Percentiles rank a stretch among this genome's conserved stretches.
phyloP scores from a whole-genome alignment of 2,888 invertebrate species.

The Ypsolopha scabrella region DNA sequence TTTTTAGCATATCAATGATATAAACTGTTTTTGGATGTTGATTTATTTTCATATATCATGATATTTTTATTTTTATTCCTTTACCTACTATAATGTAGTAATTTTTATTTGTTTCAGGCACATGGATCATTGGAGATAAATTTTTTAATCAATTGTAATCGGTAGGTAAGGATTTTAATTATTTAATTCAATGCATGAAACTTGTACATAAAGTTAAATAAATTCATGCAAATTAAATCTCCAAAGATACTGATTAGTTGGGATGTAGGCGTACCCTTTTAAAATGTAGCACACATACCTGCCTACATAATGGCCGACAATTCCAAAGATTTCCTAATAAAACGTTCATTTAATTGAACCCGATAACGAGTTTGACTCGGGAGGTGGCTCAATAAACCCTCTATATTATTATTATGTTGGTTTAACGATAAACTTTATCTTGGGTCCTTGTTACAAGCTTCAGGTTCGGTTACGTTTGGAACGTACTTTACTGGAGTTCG shows the following conservation, averaged over 20 bases:
- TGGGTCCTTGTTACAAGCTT: constrained; percentile 3
- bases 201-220: no score
- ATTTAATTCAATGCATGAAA: no score
- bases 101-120: constrained; percentile 35
- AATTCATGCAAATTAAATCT: no score
- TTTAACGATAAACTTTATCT: constrained; percentile 42
- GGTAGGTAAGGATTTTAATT: no score
- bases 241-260: no score
- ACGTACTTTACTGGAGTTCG: no score
- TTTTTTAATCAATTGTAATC: no score
- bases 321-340: constrained; percentile 41
- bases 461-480: background rate
- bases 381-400: constrained; percentile 52
- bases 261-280: no score
- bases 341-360: constrained; percentile 67
- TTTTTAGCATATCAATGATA: constrained; percentile 36
- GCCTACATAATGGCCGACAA: background rate
- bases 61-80: no score
- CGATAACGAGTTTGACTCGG: constrained; percentile 39
- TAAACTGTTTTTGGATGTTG: constrained; percentile 49
- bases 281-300: constrained; percentile 9
- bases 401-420: constrained; percentile 63
- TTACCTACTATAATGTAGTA: constrained; percentile 10
- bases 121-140: constrained; percentile 22
- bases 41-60: constrained; percentile 24